phyloP scores from a whole-genome alignment of 2,888 invertebrate genomes.

The Polyommatus icarus region DNA sequence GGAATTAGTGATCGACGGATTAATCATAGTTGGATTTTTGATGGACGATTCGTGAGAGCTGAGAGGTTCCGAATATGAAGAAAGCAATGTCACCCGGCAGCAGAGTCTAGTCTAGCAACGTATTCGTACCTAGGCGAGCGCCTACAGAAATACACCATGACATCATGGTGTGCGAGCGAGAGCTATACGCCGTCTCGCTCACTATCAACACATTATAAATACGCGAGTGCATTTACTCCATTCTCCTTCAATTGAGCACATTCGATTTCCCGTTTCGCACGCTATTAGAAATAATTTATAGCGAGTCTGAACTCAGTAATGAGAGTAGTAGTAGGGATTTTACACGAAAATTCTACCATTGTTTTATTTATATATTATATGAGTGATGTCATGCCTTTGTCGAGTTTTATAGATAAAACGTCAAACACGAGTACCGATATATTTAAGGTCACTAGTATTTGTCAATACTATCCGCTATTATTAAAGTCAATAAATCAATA shows the following conservation, averaged over 20 bases:
- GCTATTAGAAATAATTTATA: conserved; percentile 19
- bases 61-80: neutral
- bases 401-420: conserved; percentile 33
- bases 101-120: conserved; percentile 6
- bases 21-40: neutral
- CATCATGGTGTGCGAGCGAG: conserved; percentile 75
- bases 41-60: neutral
- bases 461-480: conserved; percentile 24
- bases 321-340: conserved; percentile 22
- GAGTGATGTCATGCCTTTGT: conserved; percentile 33
- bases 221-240: conserved; percentile 70
- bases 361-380: conserved; percentile 29
- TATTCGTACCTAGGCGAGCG: conserved; percentile 59
- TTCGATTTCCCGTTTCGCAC: conserved; percentile 38
- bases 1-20: too few relatives aligned
- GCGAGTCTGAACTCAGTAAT: neutral
- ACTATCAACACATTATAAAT: conserved; percentile 57
- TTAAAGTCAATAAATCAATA: conserved; percentile 5
- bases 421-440: conserved; percentile 31
- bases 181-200: conserved; percentile 53
- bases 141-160: conserved; percentile 76
- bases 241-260: conserved; percentile 55
- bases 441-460: conserved; percentile 23
- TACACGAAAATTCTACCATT: conserved; percentile 18
- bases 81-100: neutral